Conservation (phyloP, 2,888 invertebrate genomes). For the Megalurothrips usitatus region DNA sequence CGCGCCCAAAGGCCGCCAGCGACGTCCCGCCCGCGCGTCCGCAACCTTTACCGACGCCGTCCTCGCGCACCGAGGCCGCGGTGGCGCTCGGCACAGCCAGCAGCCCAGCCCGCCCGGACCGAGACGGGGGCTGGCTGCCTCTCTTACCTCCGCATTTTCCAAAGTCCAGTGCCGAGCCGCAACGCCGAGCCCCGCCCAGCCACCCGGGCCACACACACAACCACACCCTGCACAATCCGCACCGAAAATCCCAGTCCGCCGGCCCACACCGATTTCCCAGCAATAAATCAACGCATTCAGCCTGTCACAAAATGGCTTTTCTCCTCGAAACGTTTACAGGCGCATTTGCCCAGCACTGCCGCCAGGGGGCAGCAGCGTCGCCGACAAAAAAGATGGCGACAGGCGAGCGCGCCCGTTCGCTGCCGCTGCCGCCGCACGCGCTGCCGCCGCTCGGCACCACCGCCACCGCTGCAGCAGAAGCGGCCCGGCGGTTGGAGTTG, state of each 20-base stretch:
- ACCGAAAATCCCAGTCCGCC: not conserved
- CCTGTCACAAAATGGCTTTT: slow-evolving; percentile 26
- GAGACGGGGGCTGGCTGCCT: no score
- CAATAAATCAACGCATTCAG: slow-evolving; percentile 23
- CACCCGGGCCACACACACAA: not conserved
- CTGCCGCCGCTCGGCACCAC: not conserved
- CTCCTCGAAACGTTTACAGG: slow-evolving; percentile 24
- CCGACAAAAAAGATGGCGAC: slow-evolving; percentile 16
- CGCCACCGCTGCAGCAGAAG: not conserved
- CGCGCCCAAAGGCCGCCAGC: not conserved
- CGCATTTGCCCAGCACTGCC: not conserved
- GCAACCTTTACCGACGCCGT: not conserved
- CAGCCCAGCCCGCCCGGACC: not conserved
- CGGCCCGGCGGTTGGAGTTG: no score
- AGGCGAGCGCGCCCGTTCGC: slow-evolving; percentile 11
- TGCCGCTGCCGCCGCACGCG: not conserved
- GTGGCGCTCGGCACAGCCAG: not conserved
- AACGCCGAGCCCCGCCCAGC: not conserved
- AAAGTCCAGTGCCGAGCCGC: not conserved
- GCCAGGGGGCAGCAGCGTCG: slow-evolving; percentile 8
- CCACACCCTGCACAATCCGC: not conserved
- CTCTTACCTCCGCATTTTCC: slow-evolving; percentile 4
- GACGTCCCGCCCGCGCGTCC: not conserved
- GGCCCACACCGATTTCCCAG: not conserved
- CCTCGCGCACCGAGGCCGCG: not conserved